Evolutionary conservation across 2,113 vertebrate genomes (phyloP).

Genomic region (Rhabdomys dilectus): DNA sequence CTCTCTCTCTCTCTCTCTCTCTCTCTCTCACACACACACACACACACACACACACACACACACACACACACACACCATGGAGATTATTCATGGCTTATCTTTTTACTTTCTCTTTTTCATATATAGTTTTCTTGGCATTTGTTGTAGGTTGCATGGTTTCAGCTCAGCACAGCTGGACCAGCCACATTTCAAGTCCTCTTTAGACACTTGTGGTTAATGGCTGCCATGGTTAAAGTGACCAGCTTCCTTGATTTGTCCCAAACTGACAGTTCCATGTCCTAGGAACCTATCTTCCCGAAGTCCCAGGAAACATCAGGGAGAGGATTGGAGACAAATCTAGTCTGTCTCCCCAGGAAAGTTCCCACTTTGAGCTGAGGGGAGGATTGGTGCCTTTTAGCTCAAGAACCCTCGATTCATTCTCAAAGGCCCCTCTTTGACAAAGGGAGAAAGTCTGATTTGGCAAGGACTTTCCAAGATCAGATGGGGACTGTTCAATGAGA

Average conservation of each 20-base stretch:
- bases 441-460: background rate
- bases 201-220: background rate
- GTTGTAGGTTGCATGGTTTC: background rate
- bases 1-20: no score
- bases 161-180: background rate
- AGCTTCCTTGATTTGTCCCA: background rate
- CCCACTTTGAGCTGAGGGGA: background rate
- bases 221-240: background rate
- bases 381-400: background rate
- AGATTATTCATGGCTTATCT: background rate
- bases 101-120: background rate
- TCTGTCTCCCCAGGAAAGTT: fast-evolving
- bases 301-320: background rate
- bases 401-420: background rate
- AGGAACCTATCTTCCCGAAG: background rate
- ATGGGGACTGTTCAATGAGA: background rate
- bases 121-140: background rate
- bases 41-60: background rate
- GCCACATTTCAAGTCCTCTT: background rate
- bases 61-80: background rate
- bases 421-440: background rate
- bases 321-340: fast-evolving
- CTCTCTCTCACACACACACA: background rate
- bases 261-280: background rate
- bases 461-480: background rate